phyloP scores from a whole-genome alignment of 2,113 vertebrate genomes.

The Triplophysa tibetana region DNA sequence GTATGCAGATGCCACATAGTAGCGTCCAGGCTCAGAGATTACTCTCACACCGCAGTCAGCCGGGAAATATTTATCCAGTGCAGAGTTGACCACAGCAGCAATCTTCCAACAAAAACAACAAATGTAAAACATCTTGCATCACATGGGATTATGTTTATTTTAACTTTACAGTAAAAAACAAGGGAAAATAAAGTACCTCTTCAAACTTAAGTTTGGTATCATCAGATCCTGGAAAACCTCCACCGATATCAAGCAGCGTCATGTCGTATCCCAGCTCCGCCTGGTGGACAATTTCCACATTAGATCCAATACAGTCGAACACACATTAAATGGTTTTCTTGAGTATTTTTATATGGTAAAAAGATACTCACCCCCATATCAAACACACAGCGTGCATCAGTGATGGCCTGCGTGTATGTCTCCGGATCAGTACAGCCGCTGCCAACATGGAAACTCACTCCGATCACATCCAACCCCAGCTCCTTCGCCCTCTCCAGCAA shows the following conservation, averaged over 20 bases:
- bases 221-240: slow-evolving; percentile 97
- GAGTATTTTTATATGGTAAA: background rate
- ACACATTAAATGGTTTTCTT: background rate
- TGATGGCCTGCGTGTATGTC: slow-evolving; percentile 87
- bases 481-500: slow-evolving; percentile 90
- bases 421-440: slow-evolving; percentile 92
- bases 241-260: slow-evolving; percentile 93
- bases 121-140: background rate
- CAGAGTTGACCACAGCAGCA: slow-evolving; percentile 86
- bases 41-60: slow-evolving; percentile 81
- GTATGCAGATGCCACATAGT: slow-evolving; percentile 94
- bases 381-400: slow-evolving; percentile 92
- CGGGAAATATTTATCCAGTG: slow-evolving; percentile 94
- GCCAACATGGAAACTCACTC: slow-evolving; percentile 97
- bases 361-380: slow-evolving; percentile 88
- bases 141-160: background rate
- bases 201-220: slow-evolving; percentile 93
- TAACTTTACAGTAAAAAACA: background rate
- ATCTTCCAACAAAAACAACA: slow-evolving; percentile 71
- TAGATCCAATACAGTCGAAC: too few relatives aligned
- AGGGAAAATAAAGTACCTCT: slow-evolving; percentile 76
- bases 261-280: slow-evolving; percentile 88
- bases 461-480: slow-evolving; percentile 86
- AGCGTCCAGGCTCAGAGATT: slow-evolving; percentile 94
- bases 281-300: slow-evolving; percentile 62